Percentiles rank a stretch among this genome's conserved stretches.
These are phyloP conservation scores for Caenorhabditis becei DNA, from an alignment of 2,888 invertebrate genomes.

Conservation along the genomic window DNA sequence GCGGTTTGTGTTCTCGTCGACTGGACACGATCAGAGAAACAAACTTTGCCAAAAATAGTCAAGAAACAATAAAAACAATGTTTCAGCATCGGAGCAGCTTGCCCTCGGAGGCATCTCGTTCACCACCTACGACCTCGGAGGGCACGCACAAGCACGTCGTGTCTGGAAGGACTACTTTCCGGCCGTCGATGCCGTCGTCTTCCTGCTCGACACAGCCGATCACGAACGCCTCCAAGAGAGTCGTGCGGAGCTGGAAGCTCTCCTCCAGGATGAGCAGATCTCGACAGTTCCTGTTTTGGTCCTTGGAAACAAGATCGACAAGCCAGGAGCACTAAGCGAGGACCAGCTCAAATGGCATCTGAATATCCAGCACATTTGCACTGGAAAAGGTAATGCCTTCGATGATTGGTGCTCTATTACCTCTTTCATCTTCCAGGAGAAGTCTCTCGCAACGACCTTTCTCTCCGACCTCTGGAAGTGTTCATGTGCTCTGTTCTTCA, in stretches of 20 bases:
- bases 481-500: slow-evolving; percentile 99
- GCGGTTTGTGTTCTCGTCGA: slow-evolving; percentile 15
- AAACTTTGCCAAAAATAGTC: too few relatives aligned
- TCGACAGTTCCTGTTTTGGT: slow-evolving; percentile 97
- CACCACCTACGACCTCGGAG: slow-evolving; percentile 99
- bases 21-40: too few relatives aligned
- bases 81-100: slow-evolving; percentile 95
- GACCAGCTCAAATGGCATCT: slow-evolving; percentile 95
- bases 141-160: slow-evolving; percentile 97
- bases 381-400: slow-evolving; percentile 89
- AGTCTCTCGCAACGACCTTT: slow-evolving; percentile 91
- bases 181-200: slow-evolving; percentile 99
- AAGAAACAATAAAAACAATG: neutral
- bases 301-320: slow-evolving; percentile 99
- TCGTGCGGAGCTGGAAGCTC: slow-evolving; percentile 83
- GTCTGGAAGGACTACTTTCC: slow-evolving; percentile 99
- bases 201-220: slow-evolving; percentile 97
- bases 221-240: slow-evolving; percentile 90
- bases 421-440: slow-evolving; percentile 88
- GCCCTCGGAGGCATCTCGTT: slow-evolving; percentile 99
- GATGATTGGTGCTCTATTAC: too few relatives aligned
- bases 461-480: slow-evolving; percentile 96
- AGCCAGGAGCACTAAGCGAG: slow-evolving; percentile 96
- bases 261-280: slow-evolving; percentile 83
- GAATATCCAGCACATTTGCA: slow-evolving; percentile 94